Base-by-base conservation (phyloP, 2,113 vertebrate species). In the Onychostoma macrolepis region DNA sequence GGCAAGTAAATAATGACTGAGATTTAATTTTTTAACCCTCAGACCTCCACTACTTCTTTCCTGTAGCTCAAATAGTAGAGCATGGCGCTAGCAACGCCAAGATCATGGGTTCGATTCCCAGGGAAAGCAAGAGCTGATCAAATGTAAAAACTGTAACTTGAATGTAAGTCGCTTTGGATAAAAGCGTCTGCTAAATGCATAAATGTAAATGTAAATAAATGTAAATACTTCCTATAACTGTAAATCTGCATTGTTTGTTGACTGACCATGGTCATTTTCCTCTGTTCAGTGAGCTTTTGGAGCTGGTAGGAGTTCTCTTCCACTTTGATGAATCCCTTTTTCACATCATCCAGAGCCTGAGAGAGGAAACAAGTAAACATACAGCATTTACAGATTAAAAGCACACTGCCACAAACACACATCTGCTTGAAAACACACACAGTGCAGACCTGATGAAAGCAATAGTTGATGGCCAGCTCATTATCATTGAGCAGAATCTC, bases 261-360 rank as follows among this genome's bases (percentile, higher is more conserved):
- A 91, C 96, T 94, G 93, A 99, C 98, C 97, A 97, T 98, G 90
- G 97, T 95, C 96, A 98, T 98, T 95, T 99, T 99, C 77, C 95
- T 96, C 93, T 99, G 98, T 95, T 99, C 97, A 33, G 96, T 96
- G 63, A 99, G 95, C 90, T 98, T 99, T 96, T 99, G 98, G 80
- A 99, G 93, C 93, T 99, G 98, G 94, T 99, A 99, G 88, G 98
- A 97, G 92, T 98, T 99, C 93, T 99, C 97, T 86, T 97, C 97
- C 0, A 96, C 97, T 94, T 99, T 99, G 93, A 99, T 97, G 91
- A 97, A 97, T 90, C 98, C 98, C 93, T 96, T 98, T 94, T 99
- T 99, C 90, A 99, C 97, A 78, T 99, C 98, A 88, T 99, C 98
- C 48, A 98, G 92, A 41, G 98, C 98, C 98, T 99, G 30, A 36